These are phyloP conservation scores for Trichogramma evanescens DNA, from an alignment of 2,888 invertebrate genomes.

Conservation along the genomic window DNA sequence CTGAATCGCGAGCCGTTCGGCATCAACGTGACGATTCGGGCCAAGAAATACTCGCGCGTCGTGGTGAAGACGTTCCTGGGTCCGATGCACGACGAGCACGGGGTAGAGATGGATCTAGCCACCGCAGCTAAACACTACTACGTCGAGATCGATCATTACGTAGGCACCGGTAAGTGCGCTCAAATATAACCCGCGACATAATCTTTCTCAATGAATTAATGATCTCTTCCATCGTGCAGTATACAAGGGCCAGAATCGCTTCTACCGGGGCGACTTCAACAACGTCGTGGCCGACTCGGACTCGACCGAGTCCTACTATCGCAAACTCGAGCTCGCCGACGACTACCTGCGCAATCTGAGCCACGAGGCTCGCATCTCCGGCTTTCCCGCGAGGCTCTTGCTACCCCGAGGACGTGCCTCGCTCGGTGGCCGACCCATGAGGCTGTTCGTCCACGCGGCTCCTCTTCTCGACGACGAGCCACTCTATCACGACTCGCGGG, in stretches of 20 bases:
- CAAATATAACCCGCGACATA: not conserved
- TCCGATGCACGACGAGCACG: slow-evolving; percentile 59
- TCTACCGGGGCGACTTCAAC: too few species aligned
- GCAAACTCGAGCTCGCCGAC: too few species aligned
- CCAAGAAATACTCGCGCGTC: slow-evolving; percentile 53
- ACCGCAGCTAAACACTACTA: slow-evolving; percentile 56
- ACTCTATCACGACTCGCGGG: too few species aligned
- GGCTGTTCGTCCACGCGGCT: too few species aligned
- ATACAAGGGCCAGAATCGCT: too few species aligned
- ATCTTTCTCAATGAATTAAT: too few species aligned
- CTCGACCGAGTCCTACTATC: too few species aligned
- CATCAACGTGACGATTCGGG: slow-evolving; percentile 53
- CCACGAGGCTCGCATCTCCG: slow-evolving; percentile 48
- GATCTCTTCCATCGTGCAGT: too few species aligned
- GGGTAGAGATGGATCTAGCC: slow-evolving; percentile 48
- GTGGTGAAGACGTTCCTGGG: slow-evolving; percentile 59
- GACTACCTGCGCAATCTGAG: slow-evolving; percentile 44
- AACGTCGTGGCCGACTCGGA: too few species aligned
- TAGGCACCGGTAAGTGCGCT: slow-evolving; percentile 27
- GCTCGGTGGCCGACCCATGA: too few species aligned
- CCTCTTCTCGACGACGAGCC: too few species aligned
- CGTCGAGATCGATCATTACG: slow-evolving; percentile 51
- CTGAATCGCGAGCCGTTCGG: slow-evolving; percentile 62
- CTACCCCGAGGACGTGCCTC: too few species aligned
- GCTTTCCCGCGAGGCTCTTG: slow-evolving; percentile 51